Conservation (phyloP, 2,888 invertebrate genomes). For the Phaedon cochleariae region DNA sequence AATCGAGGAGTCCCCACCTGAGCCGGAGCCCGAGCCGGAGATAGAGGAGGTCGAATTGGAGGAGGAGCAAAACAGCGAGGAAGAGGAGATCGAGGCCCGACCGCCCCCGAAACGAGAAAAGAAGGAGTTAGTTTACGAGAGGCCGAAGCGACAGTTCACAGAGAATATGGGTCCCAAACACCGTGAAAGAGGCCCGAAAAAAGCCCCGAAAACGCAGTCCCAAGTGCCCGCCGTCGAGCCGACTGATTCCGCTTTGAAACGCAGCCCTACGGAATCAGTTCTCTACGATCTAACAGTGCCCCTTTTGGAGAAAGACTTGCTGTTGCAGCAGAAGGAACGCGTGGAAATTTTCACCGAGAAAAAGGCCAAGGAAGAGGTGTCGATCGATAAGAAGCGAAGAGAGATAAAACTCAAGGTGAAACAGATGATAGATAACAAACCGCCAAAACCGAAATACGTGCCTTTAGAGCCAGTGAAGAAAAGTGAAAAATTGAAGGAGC, state of each 20-base stretch:
- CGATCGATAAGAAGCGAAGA: slow-evolving; percentile 55
- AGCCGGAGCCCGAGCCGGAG: slow-evolving; percentile 46
- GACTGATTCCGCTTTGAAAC: slow-evolving; percentile 19
- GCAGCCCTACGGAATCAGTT: slow-evolving; percentile 35
- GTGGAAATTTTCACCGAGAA: slow-evolving; percentile 57
- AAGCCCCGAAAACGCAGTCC: slow-evolving; percentile 35
- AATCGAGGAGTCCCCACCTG: slow-evolving; percentile 44
- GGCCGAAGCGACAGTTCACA: slow-evolving; percentile 55
- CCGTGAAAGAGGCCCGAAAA: slow-evolving; percentile 54
- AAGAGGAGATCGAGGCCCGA: slow-evolving; percentile 48
- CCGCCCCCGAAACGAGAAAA: slow-evolving; percentile 47
- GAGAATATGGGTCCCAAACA: slow-evolving; percentile 57
- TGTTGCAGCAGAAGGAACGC: slow-evolving; percentile 58
- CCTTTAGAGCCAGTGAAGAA: slow-evolving; percentile 58
- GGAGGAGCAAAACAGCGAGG: slow-evolving; percentile 54
- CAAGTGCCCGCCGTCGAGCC: slow-evolving; percentile 22
- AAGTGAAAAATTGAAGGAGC: slow-evolving; percentile 58
- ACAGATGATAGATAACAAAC: slow-evolving; percentile 50
- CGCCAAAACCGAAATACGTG: slow-evolving; percentile 53
- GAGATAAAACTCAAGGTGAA: slow-evolving; percentile 55
- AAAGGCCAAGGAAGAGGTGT: slow-evolving; percentile 56
- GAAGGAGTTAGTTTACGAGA: slow-evolving; percentile 57
- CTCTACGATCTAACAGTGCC: slow-evolving; percentile 52
- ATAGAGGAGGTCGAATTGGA: slow-evolving; percentile 52
- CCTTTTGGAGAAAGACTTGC: slow-evolving; percentile 56